Base-by-base conservation (phyloP, 2,888 invertebrate genomes). In the Acanthopleura granulata region DNA sequence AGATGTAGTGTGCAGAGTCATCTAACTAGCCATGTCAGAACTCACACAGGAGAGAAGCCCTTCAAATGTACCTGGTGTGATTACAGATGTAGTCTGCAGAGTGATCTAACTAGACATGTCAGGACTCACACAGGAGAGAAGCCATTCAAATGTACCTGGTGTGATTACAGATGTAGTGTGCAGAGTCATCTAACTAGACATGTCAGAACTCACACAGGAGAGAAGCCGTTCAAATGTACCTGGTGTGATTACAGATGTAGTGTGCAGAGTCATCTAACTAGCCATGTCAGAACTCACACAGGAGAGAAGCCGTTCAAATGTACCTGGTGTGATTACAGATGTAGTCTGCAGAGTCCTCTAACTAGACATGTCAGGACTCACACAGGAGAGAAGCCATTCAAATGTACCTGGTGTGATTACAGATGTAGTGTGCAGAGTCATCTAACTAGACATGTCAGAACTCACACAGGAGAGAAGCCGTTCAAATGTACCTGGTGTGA, bases 31-130 rank as follows among this genome's bases (percentile, higher is more conserved):
- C 66, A 66, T 27, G 16, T 66, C 22, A 66, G 29, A 66, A 66
- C 66, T 27, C 66, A 66, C 29, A 66, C 66, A 16, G 29, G 29
- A 27, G 66, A 66, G 66, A 66, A 66, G 25, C 66, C 66, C 1
- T 22, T 66, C 29, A 22, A 66, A 27, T 22, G 66, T 27, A 27
- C 66, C 15, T 15, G 15, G 15, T 66, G 66, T 66, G 66, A 66
- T 57, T 57, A n/a, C 22, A 57, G 22, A 22, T 57, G 57, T 57
- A 57, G 57, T 57, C 3, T 1, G 22, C 18, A 57, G 57, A 18
- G 22, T n/a, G n/a, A 6, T 22, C 57, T 57, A 18, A n/a, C 57
- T 57, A 1, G 12, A 18, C 57, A 57, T 57, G 22, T 57, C 18
- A 57, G 57, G 12, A 57, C 57, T n/a, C 57, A 57, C 22, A 57